phyloP scores from a whole-genome alignment of 2,113 vertebrate genomes.

The Terrapene triunguis region DNA sequence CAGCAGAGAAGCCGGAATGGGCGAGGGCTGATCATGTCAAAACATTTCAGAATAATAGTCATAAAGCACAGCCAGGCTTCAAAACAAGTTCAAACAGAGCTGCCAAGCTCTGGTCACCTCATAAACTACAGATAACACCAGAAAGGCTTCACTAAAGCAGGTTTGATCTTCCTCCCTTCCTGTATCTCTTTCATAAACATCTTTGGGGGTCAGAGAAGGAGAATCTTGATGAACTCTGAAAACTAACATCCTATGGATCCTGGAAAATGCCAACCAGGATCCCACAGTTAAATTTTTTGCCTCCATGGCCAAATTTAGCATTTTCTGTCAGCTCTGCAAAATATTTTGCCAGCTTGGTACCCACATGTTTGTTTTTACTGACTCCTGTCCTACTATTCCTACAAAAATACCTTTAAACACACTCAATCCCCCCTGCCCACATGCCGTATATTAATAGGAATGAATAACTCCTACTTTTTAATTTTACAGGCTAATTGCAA shows the following conservation, averaged over 20 bases:
- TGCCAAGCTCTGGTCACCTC: slow-evolving; percentile 70
- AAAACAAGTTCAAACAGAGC: slow-evolving; percentile 74
- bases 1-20: neutral
- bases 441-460: neutral
- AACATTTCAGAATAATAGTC: slow-evolving; percentile 72
- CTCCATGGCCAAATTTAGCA: accelerated
- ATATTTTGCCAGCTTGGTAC: accelerated
- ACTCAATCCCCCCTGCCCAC: neutral
- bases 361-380: neutral
- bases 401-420: accelerated
- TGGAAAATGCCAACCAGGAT: slow-evolving; percentile 9
- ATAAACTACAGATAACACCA: slow-evolving; percentile 76
- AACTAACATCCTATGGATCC: slow-evolving; percentile 55
- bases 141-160: slow-evolving; percentile 27
- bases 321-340: neutral
- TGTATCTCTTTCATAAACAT: slow-evolving; percentile 75
- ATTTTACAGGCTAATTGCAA: neutral
- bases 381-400: neutral
- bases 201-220: slow-evolving; percentile 27
- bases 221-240: slow-evolving; percentile 52
- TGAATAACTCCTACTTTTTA: neutral
- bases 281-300: slow-evolving; percentile 15
- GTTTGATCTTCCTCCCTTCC: slow-evolving; percentile 77
- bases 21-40: slow-evolving; percentile 62
- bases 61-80: slow-evolving; percentile 68